A percentile compares a stretch with the other conserved stretches of the same genome.
These are phyloP conservation scores for Caenorhabditis imperialis DNA, from an alignment of 2,888 invertebrate genomes.

Conservation along the genomic window DNA sequence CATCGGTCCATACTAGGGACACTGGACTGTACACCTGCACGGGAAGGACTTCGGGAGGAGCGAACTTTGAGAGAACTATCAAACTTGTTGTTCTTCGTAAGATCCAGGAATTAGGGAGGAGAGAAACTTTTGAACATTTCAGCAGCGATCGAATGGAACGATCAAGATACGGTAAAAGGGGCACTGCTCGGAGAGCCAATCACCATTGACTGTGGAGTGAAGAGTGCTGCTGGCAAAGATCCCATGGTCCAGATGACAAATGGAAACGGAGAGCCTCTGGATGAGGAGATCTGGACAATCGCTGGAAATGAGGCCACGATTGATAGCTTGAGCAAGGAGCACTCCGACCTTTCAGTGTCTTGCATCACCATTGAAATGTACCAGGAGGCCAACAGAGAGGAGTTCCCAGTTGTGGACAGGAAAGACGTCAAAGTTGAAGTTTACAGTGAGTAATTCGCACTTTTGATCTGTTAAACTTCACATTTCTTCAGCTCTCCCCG, in stretches of 20 bases:
- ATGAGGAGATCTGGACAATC: slow-evolving; percentile 62
- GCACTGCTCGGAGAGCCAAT: slow-evolving; percentile 70
- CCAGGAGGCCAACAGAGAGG: slow-evolving; percentile 39
- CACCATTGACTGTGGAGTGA: slow-evolving; percentile 72
- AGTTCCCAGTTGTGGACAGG: slow-evolving; percentile 60
- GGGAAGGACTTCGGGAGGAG: slow-evolving; percentile 62
- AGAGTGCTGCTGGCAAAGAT: slow-evolving; percentile 38
- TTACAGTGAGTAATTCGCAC: slow-evolving; percentile 59
- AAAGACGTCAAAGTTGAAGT: slow-evolving; percentile 68
- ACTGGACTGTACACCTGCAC: slow-evolving; percentile 61
- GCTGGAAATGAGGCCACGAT: slow-evolving; percentile 70
- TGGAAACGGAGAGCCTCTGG: slow-evolving; percentile 67
- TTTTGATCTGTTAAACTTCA: too few species aligned
- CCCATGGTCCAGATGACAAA: slow-evolving; percentile 68
- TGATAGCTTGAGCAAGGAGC: slow-evolving; percentile 63
- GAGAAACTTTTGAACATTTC: slow-evolving; percentile 2
- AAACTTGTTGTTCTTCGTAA: slow-evolving; percentile 62
- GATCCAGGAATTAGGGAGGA: background rate
- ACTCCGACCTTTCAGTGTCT: slow-evolving; percentile 57
- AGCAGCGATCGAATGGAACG: slow-evolving; percentile 70
- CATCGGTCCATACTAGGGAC: slow-evolving; percentile 61
- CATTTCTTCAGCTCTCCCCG: slow-evolving; percentile 67
- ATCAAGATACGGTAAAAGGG: slow-evolving; percentile 60
- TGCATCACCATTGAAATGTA: slow-evolving; percentile 59
- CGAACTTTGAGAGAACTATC: slow-evolving; percentile 52